These are phyloP conservation scores for Dasypus novemcinctus DNA, from an alignment of 2,113 vertebrate genomes.

Conservation along the genomic window DNA sequence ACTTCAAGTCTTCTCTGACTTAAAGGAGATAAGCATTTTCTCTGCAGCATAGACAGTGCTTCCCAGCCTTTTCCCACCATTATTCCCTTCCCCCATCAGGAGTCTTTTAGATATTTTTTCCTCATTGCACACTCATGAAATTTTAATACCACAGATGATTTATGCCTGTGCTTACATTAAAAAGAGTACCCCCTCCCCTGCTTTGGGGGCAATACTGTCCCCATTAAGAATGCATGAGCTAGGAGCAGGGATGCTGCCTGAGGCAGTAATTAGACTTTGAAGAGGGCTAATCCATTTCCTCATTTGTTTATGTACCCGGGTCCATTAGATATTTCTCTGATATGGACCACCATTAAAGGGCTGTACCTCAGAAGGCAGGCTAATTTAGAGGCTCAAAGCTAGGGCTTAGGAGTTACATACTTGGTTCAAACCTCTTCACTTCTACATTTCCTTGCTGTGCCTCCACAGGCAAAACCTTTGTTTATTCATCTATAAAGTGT, in stretches of 20 bases:
- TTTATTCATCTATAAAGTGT: not conserved
- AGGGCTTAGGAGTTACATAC: not conserved
- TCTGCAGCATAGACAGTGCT: not conserved
- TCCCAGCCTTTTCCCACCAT: not conserved
- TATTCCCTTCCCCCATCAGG: not conserved
- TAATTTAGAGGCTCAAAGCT: not conserved
- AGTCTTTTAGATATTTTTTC: not conserved
- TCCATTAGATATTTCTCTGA: not conserved
- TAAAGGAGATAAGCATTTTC: not conserved
- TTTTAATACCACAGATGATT: not conserved
- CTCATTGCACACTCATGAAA: not conserved
- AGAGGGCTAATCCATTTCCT: not conserved
- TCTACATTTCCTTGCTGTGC: not conserved
- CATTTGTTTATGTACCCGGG: not conserved
- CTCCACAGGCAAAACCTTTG: not conserved
- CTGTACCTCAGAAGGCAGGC: not conserved
- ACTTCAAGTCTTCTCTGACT: not conserved
- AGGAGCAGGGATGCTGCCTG: not conserved
- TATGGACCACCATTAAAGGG: not conserved
- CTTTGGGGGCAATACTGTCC: not conserved
- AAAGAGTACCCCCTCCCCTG: not conserved
- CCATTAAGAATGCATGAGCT: not conserved
- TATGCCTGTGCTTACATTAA: not conserved
- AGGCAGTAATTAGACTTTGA: not conserved
- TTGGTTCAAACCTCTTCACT: not conserved